Evolutionary conservation across 2,888 invertebrate species (phyloP).

Genomic region (Pristionchus japonicus): DNA sequence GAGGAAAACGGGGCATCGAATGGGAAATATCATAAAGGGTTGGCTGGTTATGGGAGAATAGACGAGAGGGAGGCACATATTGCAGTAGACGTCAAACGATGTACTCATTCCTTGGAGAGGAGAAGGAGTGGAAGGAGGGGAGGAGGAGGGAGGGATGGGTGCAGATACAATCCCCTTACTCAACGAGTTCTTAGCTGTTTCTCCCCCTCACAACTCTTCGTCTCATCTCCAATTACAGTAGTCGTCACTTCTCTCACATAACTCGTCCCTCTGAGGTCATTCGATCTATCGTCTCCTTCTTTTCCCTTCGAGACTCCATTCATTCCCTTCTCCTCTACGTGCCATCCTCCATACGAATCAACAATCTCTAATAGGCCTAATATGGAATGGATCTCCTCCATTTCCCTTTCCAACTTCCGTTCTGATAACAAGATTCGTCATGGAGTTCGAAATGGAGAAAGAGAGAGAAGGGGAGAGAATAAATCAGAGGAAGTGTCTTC

Average conservation of each 20-base stretch:
- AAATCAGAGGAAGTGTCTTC: constrained; percentile 35
- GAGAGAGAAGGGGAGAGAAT: not conserved
- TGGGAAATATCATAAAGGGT: constrained; percentile 31
- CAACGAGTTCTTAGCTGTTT: not conserved
- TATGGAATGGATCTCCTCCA: not conserved
- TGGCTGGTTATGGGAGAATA: not conserved
- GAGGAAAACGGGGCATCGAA: constrained; percentile 21
- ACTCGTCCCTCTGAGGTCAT: constrained; percentile 19
- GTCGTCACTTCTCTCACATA: constrained; percentile 27
- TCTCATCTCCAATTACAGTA: not conserved
- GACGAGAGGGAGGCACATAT: not conserved
- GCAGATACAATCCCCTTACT: not conserved
- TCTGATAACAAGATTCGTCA: not conserved
- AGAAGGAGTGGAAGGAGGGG: not conserved
- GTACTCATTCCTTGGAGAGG: not conserved
- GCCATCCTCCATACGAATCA: too few relatives aligned
- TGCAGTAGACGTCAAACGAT: constrained; percentile 15
- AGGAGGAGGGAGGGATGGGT: not conserved
- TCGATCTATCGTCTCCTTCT: not conserved
- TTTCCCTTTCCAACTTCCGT: not conserved
- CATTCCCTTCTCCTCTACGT: not conserved
- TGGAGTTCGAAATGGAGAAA: not conserved
- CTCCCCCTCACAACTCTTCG: not conserved
- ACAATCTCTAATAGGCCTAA: not conserved
- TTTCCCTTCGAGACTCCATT: not conserved